Conservation (phyloP, 30 jellyfish, hydroid and myxozoan genomes). For the Mastigias papua region DNA sequence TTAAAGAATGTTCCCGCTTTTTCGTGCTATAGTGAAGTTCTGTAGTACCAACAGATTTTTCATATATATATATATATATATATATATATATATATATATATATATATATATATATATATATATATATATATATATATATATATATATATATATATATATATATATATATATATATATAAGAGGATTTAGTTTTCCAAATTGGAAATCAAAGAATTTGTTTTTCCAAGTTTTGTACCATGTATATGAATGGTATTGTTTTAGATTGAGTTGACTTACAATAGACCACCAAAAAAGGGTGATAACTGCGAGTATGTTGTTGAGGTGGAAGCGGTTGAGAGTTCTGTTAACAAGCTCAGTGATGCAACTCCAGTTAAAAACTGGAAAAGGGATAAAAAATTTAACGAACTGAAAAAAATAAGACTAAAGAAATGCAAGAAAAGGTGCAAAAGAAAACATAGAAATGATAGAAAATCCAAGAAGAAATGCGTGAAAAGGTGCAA, state of each 20-base stretch:
- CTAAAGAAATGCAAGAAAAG: constrained; percentile 9
- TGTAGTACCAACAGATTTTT: too few species aligned
- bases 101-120: too few species aligned
- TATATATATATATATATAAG: too few species aligned
- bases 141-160: too few species aligned
- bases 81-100: too few species aligned
- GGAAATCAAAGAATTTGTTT: too few species aligned
- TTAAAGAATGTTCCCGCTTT: too few species aligned
- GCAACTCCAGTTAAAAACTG: constrained; percentile 9
- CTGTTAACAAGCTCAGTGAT: constrained; percentile 22
- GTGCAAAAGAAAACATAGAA: background rate
- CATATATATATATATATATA: too few species aligned
- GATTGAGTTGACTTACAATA: constrained; percentile 62
- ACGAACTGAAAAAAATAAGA: background rate
- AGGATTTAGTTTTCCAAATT: too few species aligned
- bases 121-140: too few species aligned
- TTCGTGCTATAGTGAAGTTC: too few species aligned
- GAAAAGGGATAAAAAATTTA: background rate
- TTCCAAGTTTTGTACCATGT: background rate
- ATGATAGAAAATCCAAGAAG: constrained; percentile 10
- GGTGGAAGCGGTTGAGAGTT: constrained; percentile 38
- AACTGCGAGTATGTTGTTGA: constrained; percentile 50
- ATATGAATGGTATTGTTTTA: background rate
- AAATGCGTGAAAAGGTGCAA: constrained; percentile 12
- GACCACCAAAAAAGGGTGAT: constrained; percentile 34